phyloP scores from a whole-genome alignment of 2,888 invertebrate genomes.

The Scaptodrosophila latifasciaeformis region DNA sequence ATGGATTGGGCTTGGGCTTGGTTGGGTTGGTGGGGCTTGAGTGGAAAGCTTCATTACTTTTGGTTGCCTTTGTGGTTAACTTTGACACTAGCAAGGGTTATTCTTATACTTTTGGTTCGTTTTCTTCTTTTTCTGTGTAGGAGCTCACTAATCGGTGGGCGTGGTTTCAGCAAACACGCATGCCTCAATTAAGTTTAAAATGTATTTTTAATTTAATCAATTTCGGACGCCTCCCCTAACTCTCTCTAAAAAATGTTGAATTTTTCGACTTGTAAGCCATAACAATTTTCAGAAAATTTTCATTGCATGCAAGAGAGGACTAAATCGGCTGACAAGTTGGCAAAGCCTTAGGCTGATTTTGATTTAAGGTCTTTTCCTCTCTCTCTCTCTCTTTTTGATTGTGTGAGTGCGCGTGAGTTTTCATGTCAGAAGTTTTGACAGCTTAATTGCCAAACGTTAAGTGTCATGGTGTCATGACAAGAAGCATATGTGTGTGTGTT shows the following conservation, averaged over 20 bases:
- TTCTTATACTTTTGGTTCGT: no score
- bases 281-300: constrained; percentile 20
- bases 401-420: background rate
- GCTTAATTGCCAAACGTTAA: constrained; percentile 49
- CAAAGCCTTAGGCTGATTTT: background rate
- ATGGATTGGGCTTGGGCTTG: background rate
- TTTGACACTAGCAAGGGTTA: no score
- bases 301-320: constrained; percentile 21
- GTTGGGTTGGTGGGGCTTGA: constrained; percentile 16
- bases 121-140: background rate
- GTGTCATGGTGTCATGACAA: constrained; percentile 32
- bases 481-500: background rate
- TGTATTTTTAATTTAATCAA: constrained; percentile 54
- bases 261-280: no score
- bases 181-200: constrained; percentile 43
- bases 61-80: background rate
- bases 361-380: no score
- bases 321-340: constrained; percentile 1
- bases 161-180: constrained; percentile 5
- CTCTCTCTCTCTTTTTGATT: no score
- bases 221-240: no score
- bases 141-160: constrained; percentile 3
- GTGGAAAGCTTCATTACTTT: constrained; percentile 30
- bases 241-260: no score
- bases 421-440: constrained; percentile 36